phyloP scores from a whole-genome alignment of 2,113 vertebrate genomes.

The Sturnus vulgaris region DNA sequence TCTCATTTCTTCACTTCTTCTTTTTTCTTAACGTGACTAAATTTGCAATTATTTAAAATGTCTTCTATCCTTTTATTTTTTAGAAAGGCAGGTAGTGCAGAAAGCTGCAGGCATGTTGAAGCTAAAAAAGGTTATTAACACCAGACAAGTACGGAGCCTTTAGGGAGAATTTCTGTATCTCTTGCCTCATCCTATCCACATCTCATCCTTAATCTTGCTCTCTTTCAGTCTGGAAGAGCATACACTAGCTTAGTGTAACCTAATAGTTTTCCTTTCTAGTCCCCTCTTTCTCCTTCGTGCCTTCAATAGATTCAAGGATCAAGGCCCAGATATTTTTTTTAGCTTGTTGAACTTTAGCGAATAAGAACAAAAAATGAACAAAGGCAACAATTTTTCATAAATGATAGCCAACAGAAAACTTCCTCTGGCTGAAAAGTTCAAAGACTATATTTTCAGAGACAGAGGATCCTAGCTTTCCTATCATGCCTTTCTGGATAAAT shows the following conservation, averaged over 20 bases:
- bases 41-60: not conserved
- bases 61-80: not conserved
- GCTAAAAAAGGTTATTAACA: conserved; percentile 8
- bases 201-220: not conserved
- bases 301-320: conserved; percentile 36
- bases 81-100: not conserved
- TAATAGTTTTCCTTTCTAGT: conserved; percentile 14
- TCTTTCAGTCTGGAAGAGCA: not conserved
- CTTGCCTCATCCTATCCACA: not conserved
- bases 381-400: conserved; percentile 46
- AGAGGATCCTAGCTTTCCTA: not conserved
- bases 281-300: not conserved
- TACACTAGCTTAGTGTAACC: not conserved
- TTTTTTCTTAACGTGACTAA: not conserved
- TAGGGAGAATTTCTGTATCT: conserved; percentile 1
- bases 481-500: not conserved
- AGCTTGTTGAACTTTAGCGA: not conserved
- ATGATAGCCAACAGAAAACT: conserved; percentile 54
- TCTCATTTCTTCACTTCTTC: not conserved
- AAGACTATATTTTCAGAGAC: conserved; percentile 14
- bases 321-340: conserved; percentile 26
- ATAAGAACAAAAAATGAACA: conserved; percentile 41
- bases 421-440: conserved; percentile 51
- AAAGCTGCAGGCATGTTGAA: not conserved
- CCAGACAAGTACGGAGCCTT: not conserved